Base-by-base conservation (phyloP, 2,888 invertebrate genomes). In the Stenichneumon culpator region DNA sequence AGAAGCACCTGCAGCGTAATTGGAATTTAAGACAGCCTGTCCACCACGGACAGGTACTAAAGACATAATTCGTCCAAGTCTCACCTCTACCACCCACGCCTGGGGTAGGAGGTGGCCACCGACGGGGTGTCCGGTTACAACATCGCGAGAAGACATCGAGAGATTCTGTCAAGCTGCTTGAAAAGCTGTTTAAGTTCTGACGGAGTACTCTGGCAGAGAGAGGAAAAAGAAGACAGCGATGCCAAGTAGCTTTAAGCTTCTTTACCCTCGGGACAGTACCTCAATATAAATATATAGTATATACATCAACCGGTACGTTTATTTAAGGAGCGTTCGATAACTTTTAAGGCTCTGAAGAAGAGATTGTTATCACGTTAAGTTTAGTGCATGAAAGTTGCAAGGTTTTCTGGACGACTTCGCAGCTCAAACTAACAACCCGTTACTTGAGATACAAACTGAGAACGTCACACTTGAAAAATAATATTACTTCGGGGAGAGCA, bases 321-420 rank as follows among this genome's bases (percentile, higher is more conserved):
- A 82, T 82, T 65, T 77, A 65, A 82, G 69, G 28, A 69, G 65
- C 70, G 75, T 77, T 77, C 70, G 77, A 70, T 77, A 82, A 77
- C 70, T 82, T 82, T 74, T 82, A 60, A 39, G 28, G 70, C 77
- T 70, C n/a, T n/a, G 63, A 68, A 57, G 52, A 82, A 77, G 77
- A 77, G 77, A 77, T 77, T 77, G 70, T 82, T 72, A 77, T 77
- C 39, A 67, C 70, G 70, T 77, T 77, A 72, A 72, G 63, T 82
- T 77, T 54, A 54, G 65, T 70, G 60, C 70, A 63, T 44, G 52
- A 44, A 77, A 72, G 70, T 65, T 81, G 60, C 57, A 57, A 47
- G 36, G 9, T 70, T 69, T 19, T n/a, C 54, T 19, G 54, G 54
- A 54, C 22, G 22, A n/a, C n/a, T 74, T 50, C 28, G 54, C 39